phyloP scores from a whole-genome alignment of 2,113 vertebrate genomes.

The Zeus faber region DNA sequence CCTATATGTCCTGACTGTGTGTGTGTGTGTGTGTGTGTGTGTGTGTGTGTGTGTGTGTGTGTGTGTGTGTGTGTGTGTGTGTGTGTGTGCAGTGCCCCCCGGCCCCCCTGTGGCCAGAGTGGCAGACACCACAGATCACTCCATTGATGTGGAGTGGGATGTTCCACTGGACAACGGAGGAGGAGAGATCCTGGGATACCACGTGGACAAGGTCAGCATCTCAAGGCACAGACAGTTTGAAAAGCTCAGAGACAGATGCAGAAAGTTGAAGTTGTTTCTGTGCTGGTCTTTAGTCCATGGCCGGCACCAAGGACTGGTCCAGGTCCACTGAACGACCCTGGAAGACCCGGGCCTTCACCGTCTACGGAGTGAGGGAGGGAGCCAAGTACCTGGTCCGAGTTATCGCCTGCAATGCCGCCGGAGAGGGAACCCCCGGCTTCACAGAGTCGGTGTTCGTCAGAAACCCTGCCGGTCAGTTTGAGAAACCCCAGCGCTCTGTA shows the following conservation, averaged over 20 bases:
- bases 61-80: not conserved
- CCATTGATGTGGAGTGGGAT: conserved; percentile 92
- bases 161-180: conserved; percentile 89
- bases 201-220: conserved; percentile 84
- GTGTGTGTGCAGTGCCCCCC: conserved; percentile 80
- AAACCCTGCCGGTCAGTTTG: conserved; percentile 88
- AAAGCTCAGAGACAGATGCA: too few relatives aligned
- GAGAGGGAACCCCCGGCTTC: conserved; percentile 92
- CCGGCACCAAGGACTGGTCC: conserved; percentile 92
- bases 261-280: not conserved
- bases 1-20: too few relatives aligned
- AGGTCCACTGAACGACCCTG: conserved; percentile 87
- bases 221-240: not conserved
- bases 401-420: conserved; percentile 87
- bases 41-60: conserved; percentile 74
- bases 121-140: conserved; percentile 80
- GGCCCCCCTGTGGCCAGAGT: conserved; percentile 87
- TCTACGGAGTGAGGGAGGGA: conserved; percentile 90
- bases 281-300: conserved; percentile 61
- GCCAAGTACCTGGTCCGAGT: conserved; percentile 93
- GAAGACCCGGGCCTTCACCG: conserved; percentile 81
- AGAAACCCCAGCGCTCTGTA: too few relatives aligned
- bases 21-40: conserved; percentile 1
- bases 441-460: conserved; percentile 86
- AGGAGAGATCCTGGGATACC: conserved; percentile 91